A percentile compares a stretch with the other conserved stretches of the same genome.
Conservation (phyloP, 2,888 invertebrate species). For the Acanthoscelides obtectus region DNA sequence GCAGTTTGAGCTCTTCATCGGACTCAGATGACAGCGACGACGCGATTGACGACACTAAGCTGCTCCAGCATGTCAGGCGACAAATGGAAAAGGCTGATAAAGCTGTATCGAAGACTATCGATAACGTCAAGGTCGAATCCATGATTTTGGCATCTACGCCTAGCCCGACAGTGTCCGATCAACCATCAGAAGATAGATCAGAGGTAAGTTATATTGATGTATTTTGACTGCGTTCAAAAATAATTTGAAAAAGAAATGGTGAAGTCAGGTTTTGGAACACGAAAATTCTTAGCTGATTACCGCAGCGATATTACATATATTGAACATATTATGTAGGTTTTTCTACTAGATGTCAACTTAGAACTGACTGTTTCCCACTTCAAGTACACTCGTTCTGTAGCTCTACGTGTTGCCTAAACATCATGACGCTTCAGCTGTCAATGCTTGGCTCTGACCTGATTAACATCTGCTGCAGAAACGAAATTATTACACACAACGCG, state of each 20-base stretch:
- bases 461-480: too few species aligned
- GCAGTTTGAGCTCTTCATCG: conserved; percentile 47
- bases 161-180: conserved; percentile 11
- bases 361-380: too few species aligned
- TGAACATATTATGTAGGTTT: too few species aligned
- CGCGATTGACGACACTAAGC: conserved; percentile 41
- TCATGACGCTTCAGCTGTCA: too few species aligned
- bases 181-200: conserved; percentile 29
- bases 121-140: conserved; percentile 25
- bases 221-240: not conserved
- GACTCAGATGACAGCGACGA: conserved; percentile 51
- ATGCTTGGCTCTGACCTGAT: too few species aligned
- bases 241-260: not conserved
- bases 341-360: too few species aligned
- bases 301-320: too few species aligned
- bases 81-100: conserved; percentile 34
- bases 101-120: conserved; percentile 1
- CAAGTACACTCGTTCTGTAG: too few species aligned
- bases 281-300: too few species aligned
- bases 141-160: not conserved
- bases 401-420: too few species aligned
- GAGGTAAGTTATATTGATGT: conserved; percentile 11
- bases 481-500: too few species aligned
- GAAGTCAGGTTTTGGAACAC: not conserved
- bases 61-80: conserved; percentile 42